Conservation (phyloP, 2,113 vertebrate species). For the Mormyrus iriodes region DNA sequence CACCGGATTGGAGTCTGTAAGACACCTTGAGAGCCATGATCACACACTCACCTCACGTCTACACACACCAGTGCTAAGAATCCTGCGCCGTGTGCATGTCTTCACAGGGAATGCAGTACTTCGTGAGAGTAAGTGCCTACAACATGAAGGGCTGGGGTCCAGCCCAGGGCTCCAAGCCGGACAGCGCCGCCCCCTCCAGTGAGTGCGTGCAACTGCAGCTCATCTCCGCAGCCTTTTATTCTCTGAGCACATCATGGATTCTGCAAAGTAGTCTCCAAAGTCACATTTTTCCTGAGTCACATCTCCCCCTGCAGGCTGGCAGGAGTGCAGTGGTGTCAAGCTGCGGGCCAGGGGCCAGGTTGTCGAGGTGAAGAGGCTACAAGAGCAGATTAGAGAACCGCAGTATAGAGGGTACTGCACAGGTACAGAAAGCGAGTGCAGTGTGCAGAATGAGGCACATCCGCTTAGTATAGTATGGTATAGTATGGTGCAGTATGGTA, state of each 20-base stretch:
- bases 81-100: conserved; percentile 11
- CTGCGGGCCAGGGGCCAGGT: conserved; percentile 48
- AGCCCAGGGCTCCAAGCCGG: conserved; percentile 52
- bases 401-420: conserved; percentile 52
- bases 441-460: neutral
- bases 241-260: neutral
- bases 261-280: too few species aligned
- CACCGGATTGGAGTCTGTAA: conserved; percentile 54
- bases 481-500: neutral
- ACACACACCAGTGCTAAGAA: neutral
- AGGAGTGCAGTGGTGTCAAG: conserved; percentile 55
- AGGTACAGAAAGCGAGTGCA: conserved; percentile 37
- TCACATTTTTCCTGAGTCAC: neutral
- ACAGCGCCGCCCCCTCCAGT: conserved; percentile 63
- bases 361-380: conserved; percentile 48
- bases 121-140: conserved; percentile 58
- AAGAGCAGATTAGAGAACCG: conserved; percentile 56
- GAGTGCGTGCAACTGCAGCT: conserved; percentile 48
- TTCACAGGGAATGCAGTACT: conserved; percentile 60
- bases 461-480: neutral
- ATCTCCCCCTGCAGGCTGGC: conserved; percentile 54
- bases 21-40: neutral
- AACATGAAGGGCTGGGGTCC: conserved; percentile 67
- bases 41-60: neutral
- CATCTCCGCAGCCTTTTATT: neutral